Percentiles rank a stretch among this genome's conserved stretches.
Conservation (phyloP, 1,140 invertebrate species). For the Hydropsyche tenuis region DNA sequence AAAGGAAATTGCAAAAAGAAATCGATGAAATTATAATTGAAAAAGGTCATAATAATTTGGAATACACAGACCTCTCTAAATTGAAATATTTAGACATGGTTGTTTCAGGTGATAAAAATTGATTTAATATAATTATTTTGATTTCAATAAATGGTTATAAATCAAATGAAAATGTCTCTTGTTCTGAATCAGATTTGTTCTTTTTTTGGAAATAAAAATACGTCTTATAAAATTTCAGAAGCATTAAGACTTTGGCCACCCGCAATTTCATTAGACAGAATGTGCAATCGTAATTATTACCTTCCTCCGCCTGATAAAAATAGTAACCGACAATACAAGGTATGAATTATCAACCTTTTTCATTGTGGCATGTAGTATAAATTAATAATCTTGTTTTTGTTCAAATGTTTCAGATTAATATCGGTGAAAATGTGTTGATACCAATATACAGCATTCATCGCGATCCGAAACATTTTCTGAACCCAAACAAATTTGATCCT, state of each 20-base stretch:
- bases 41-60: neutral
- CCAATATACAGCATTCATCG: conserved; percentile 57
- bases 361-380: too few relatives aligned
- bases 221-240: conserved; percentile 52
- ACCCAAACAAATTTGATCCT: conserved; percentile 58
- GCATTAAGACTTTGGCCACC: conserved; percentile 62
- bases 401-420: neutral
- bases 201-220: conserved; percentile 5
- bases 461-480: conserved; percentile 52
- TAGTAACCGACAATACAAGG: neutral
- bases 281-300: conserved; percentile 47
- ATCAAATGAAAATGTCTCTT: neutral
- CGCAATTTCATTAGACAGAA: conserved; percentile 58
- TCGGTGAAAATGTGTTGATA: neutral
- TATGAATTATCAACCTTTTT: neutral
- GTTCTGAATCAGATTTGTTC: neutral
- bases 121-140: too few relatives aligned
- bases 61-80: neutral
- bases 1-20: conserved; percentile 10
- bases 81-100: conserved; percentile 60
- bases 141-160: too few relatives aligned
- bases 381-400: too few relatives aligned
- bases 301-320: neutral
- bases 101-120: conserved; percentile 51
- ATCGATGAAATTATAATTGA: conserved; percentile 7